These are phyloP conservation scores for Malurus elegans DNA, from an alignment of 2,113 vertebrate species.

Conservation along the genomic window DNA sequence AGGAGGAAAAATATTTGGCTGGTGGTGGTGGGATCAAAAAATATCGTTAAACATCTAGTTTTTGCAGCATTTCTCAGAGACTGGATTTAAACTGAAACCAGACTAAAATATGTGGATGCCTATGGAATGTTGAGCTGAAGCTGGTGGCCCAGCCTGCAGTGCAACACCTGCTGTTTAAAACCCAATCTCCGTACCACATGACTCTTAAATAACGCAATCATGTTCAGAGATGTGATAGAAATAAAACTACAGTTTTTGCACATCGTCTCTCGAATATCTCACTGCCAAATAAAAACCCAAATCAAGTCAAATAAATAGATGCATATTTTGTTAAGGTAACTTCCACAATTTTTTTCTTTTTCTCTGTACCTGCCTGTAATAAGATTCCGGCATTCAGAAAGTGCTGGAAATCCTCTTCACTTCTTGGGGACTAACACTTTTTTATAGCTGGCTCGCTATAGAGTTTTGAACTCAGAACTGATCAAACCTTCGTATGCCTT, in stretches of 20 bases:
- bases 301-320: slow-evolving; percentile 92
- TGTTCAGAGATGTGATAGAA: slow-evolving; percentile 70
- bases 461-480: slow-evolving; percentile 75
- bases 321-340: slow-evolving; percentile 86
- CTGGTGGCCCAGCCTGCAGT: slow-evolving; percentile 44
- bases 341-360: slow-evolving; percentile 69
- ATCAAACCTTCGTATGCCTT: slow-evolving; percentile 71
- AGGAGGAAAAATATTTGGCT: slow-evolving; percentile 68
- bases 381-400: slow-evolving; percentile 66
- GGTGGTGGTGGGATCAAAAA: slow-evolving; percentile 62
- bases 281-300: slow-evolving; percentile 74
- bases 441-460: slow-evolving; percentile 73
- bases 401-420: slow-evolving; percentile 68
- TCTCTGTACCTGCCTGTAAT: slow-evolving; percentile 74
- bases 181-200: slow-evolving; percentile 47
- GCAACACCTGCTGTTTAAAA: slow-evolving; percentile 53
- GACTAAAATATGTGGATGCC: slow-evolving; percentile 61
- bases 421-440: slow-evolving; percentile 68
- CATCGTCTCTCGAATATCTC: slow-evolving; percentile 70
- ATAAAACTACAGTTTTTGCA: slow-evolving; percentile 69
- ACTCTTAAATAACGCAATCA: slow-evolving; percentile 41
- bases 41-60: slow-evolving; percentile 64
- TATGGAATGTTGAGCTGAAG: slow-evolving; percentile 77
- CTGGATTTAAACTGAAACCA: slow-evolving; percentile 72
- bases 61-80: slow-evolving; percentile 78